Percentiles rank a stretch among this genome's conserved stretches.
These are phyloP conservation scores for Drosophila emarginata DNA, from an alignment of 2,888 invertebrate species.

Conservation along the genomic window DNA sequence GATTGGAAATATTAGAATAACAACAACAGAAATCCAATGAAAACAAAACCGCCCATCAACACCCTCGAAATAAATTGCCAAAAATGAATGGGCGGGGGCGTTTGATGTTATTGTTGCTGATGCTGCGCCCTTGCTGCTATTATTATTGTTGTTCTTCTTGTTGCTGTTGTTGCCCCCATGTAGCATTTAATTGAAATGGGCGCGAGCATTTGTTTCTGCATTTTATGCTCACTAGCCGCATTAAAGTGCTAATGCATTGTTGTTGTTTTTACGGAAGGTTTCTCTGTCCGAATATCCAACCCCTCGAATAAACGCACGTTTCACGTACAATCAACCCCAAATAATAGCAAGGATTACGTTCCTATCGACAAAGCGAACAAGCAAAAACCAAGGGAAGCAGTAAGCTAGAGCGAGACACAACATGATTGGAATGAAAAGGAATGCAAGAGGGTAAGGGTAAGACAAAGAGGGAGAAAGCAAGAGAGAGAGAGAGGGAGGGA, in stretches of 20 bases:
- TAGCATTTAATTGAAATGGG: constrained; percentile 77
- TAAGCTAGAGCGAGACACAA: background rate
- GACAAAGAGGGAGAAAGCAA: background rate
- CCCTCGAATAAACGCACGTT: constrained; percentile 48
- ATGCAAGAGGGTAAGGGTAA: no score
- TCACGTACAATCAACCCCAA: constrained; percentile 74
- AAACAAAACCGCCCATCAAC: constrained; percentile 82
- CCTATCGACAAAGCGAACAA: constrained; percentile 6
- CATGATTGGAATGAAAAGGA: background rate
- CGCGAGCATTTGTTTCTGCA: constrained; percentile 72
- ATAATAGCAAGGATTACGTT: constrained; percentile 69
- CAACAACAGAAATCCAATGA: constrained; percentile 79
- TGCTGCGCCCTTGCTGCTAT: constrained; percentile 48
- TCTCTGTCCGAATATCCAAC: constrained; percentile 40
- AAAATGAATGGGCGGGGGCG: constrained; percentile 38
- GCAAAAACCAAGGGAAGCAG: background rate
- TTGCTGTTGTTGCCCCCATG: constrained; percentile 41
- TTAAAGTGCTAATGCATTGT: constrained; percentile 80
- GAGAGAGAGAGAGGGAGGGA: constrained; percentile 23
- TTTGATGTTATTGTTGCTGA: constrained; percentile 48
- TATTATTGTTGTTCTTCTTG: constrained; percentile 42
- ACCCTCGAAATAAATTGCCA: constrained; percentile 72
- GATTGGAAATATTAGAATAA: constrained; percentile 76
- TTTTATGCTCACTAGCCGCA: constrained; percentile 75
- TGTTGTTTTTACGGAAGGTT: constrained; percentile 70